A percentile compares a stretch with the other conserved stretches of the same genome.
phyloP scores from a whole-genome alignment of 2,888 invertebrate species.

The Melanostoma mellinum region DNA sequence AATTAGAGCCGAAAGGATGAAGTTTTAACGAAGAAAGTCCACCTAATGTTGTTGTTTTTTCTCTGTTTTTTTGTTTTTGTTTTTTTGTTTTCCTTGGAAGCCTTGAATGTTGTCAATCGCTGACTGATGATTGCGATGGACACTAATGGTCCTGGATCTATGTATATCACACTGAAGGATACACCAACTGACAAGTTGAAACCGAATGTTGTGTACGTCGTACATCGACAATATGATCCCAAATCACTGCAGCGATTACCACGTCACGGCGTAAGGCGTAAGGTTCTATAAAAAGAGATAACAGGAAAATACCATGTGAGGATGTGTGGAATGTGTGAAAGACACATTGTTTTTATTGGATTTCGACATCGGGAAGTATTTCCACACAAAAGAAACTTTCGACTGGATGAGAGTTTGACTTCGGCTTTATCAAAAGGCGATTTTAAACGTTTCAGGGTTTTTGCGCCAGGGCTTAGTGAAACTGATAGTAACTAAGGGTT shows the following conservation, averaged over 20 bases:
- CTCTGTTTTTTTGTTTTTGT: conserved; percentile 3
- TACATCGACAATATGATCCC: conserved; percentile 40
- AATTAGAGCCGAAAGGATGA: conserved; percentile 68
- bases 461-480: too few relatives aligned
- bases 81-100: neutral
- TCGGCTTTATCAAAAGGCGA: too few relatives aligned
- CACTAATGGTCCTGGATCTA: conserved; percentile 44
- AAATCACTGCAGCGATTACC: conserved; percentile 67
- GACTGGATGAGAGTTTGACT: too few relatives aligned
- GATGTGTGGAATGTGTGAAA: neutral
- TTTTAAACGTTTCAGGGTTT: too few relatives aligned
- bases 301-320: neutral
- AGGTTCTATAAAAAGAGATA: neutral
- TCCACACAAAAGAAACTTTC: too few relatives aligned
- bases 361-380: too few relatives aligned
- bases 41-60: conserved; percentile 39
- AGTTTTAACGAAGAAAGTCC: conserved; percentile 69
- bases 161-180: conserved; percentile 40
- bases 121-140: conserved; percentile 57
- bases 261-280: conserved; percentile 17
- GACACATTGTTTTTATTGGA: too few relatives aligned
- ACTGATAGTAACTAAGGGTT: too few relatives aligned
- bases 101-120: conserved; percentile 46
- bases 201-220: conserved; percentile 21
- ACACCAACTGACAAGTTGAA: conserved; percentile 49